A percentile compares a stretch with the other conserved stretches of the same genome.
These are phyloP conservation scores for Leptonema lineaticorne DNA, from an alignment of 1,140 invertebrate genomes.

Conservation along the genomic window DNA sequence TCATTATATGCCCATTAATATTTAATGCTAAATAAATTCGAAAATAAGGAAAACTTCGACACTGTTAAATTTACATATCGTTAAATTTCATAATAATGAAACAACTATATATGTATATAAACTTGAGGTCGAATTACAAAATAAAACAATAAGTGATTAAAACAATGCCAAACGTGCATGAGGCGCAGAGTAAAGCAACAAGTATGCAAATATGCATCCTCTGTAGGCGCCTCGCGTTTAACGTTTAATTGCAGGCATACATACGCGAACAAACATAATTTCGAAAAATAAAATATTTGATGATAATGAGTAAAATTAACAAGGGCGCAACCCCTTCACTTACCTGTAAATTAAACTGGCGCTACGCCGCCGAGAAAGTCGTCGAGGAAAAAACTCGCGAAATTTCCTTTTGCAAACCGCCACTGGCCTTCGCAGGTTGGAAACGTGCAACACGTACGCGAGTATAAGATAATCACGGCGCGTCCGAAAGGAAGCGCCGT, in stretches of 20 bases:
- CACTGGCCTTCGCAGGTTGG: not conserved
- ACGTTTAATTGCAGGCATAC: too few relatives aligned
- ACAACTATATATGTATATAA: too few relatives aligned
- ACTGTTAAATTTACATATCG: too few relatives aligned
- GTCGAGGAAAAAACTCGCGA: not conserved
- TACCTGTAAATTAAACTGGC: not conserved
- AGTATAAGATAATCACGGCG: too few relatives aligned
- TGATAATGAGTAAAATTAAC: not conserved
- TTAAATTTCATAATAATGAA: too few relatives aligned
- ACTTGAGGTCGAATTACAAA: too few relatives aligned
- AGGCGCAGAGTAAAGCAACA: constrained; percentile 34
- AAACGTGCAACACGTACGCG: too few relatives aligned
- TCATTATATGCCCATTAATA: too few relatives aligned
- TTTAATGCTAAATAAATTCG: too few relatives aligned
- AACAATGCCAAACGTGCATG: constrained; percentile 25
- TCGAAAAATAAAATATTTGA: not conserved
- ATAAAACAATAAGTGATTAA: too few relatives aligned
- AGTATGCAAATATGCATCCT: constrained; percentile 42
- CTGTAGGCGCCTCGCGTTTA: constrained; percentile 6
- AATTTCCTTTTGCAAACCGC: not conserved
- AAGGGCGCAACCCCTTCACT: not conserved
- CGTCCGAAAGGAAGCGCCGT: not conserved
- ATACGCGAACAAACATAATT: not conserved
- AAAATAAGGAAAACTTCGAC: too few relatives aligned
- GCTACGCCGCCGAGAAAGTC: not conserved